Evolutionary conservation across 2,888 invertebrate species (phyloP), one percentile per base, ranked within the genome.

Genomic region (Agrochola lota): DNA sequence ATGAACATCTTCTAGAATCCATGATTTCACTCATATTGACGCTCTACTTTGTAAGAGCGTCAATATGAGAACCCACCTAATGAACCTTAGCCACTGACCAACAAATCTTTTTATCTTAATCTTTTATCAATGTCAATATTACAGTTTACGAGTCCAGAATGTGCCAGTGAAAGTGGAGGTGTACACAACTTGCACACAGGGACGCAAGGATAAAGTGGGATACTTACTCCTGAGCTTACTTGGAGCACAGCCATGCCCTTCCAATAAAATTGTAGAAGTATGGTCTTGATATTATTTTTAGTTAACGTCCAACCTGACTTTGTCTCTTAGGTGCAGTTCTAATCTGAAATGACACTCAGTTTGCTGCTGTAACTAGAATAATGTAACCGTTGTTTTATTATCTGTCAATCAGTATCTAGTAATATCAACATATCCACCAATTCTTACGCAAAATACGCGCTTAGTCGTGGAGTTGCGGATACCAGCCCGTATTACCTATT

Each of bases 161-260:
- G 97, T 98, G 0, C 98, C 98, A 0, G 95, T 98, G 46, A 98
- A 98, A 92, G 94, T 98, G 66, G 98, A 98, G 92, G 98, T 98
- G 80, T 97, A 96, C 86, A 95, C 97, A 46, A 94, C 97, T 69
- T 96, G 96, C 60, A 95, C 97, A 1, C 97, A 97, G 67, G 97
- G 97, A 0, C 93, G 95, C n/a, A 97, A 97, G 81, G 97, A 98
- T 82, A 97, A 97, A 89, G 95, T 98, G 68, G 98, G 98, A 4
- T 98, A 98, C 81, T 92, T 98, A 64, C 91, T 98, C 17, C 91
- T 98, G 15, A 98, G 98, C 71, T 93, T 98, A 35, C 96, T 98
- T 11, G 97, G 97, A 67, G 97, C 98, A 1, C 98, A 98, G 86
- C 97, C 98, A 20, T 95, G 98, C n/a, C 96, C 97, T 1, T 93